Conservation (phyloP, 2,888 invertebrate genomes). For the Cheilosia scutellata region DNA sequence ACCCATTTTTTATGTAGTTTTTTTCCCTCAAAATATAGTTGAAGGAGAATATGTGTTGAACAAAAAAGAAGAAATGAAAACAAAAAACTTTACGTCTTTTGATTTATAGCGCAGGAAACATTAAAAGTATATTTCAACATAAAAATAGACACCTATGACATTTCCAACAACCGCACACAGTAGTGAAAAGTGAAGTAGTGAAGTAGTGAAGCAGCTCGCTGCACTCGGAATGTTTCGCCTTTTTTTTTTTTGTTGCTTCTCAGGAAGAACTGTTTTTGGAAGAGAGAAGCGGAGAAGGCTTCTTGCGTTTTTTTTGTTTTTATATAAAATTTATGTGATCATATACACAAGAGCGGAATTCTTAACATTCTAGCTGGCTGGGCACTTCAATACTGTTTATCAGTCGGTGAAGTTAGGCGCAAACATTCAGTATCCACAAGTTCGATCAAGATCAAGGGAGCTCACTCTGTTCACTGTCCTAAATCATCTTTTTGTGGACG, state of each 20-base stretch:
- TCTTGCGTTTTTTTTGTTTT: slow-evolving; percentile 6
- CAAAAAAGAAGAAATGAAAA: slow-evolving; percentile 8
- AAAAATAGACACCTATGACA: slow-evolving; percentile 68
- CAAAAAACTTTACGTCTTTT: slow-evolving; percentile 35
- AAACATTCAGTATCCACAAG: slow-evolving; percentile 24
- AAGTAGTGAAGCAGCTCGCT: slow-evolving; percentile 2
- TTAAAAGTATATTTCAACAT: slow-evolving; percentile 44
- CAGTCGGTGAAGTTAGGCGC: slow-evolving; percentile 33
- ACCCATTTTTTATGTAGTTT: slow-evolving; percentile 12
- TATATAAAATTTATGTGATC: slow-evolving; percentile 45
- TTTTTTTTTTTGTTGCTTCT: slow-evolving; percentile 1
- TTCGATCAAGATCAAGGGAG: slow-evolving; percentile 8
- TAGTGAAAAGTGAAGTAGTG: not conserved
- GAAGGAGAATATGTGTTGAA: slow-evolving; percentile 18
- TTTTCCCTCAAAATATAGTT: slow-evolving; percentile 6
- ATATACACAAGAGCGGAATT: slow-evolving; percentile 51
- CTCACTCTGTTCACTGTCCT: slow-evolving; percentile 38
- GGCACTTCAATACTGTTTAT: slow-evolving; percentile 16
- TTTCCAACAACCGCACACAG: slow-evolving; percentile 46
- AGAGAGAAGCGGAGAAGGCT: slow-evolving; percentile 2
- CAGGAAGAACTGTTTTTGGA: slow-evolving; percentile 21
- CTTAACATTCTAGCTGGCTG: slow-evolving; percentile 16
- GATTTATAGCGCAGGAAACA: slow-evolving; percentile 64
- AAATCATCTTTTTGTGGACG: slow-evolving; percentile 55
- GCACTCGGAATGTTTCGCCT: slow-evolving; percentile 43